Conservation (phyloP, 2,888 invertebrate genomes). For the Drosophila gaucha region DNA sequence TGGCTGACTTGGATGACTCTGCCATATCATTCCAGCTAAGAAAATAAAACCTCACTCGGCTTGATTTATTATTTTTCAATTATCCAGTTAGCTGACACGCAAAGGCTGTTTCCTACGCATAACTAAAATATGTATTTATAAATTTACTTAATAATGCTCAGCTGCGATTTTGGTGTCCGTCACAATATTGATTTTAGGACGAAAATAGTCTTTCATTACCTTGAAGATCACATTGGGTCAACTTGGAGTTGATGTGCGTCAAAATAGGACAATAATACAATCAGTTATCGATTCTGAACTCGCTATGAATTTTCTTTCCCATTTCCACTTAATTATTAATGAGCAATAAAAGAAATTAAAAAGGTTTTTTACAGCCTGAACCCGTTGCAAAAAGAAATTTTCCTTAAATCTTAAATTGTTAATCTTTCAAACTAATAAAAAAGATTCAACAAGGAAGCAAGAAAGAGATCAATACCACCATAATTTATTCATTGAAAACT, state of each 20-base stretch:
- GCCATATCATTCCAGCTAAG: constrained; percentile 24
- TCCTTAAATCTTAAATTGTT: background rate
- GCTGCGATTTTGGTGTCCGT: constrained; percentile 14
- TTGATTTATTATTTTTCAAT: constrained; percentile 65
- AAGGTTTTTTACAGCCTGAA: too few relatives aligned
- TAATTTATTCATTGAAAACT: constrained; percentile 38
- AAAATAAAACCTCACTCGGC: constrained; percentile 26
- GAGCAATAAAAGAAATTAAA: too few relatives aligned
- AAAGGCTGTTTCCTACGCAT: constrained; percentile 2
- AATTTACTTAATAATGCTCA: constrained; percentile 21
- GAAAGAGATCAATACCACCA: constrained; percentile 11
- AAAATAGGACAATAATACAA: too few relatives aligned
- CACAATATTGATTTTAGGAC: constrained; percentile 38
- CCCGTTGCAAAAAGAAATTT: background rate
- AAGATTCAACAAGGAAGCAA: too few relatives aligned
- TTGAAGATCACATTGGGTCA: background rate
- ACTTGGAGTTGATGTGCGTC: background rate
- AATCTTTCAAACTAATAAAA: background rate
- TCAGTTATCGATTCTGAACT: too few relatives aligned
- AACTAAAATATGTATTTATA: constrained; percentile 37
- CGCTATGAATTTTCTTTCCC: too few relatives aligned
- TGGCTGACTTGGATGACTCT: constrained; percentile 17
- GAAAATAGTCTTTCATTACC: constrained; percentile 27
- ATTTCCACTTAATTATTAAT: too few relatives aligned
- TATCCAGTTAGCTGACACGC: constrained; percentile 31